phyloP scores from a whole-genome alignment of 2,113 vertebrate species.

The Nanorana parkeri region DNA sequence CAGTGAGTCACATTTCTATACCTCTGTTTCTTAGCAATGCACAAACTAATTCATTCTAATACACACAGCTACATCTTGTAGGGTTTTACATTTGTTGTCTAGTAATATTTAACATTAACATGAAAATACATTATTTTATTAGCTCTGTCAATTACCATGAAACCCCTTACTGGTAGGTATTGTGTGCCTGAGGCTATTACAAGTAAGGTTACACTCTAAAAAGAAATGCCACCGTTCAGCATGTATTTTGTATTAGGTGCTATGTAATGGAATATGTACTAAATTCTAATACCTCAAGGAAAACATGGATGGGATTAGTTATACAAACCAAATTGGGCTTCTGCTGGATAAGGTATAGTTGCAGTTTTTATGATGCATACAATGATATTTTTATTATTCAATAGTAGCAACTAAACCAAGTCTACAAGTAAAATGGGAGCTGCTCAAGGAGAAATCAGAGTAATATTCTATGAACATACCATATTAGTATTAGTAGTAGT shows the following conservation, averaged over 20 bases:
- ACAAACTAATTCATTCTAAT: no score
- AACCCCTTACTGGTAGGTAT: slow-evolving; percentile 44
- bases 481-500: no score
- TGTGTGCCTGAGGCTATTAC: slow-evolving; percentile 35
- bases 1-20: no score
- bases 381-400: not conserved
- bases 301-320: slow-evolving; percentile 16
- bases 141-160: slow-evolving; percentile 42
- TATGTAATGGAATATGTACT: slow-evolving; percentile 29
- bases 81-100: slow-evolving; percentile 13
- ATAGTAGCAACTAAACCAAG: not conserved
- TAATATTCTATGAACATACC: no score
- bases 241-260: slow-evolving; percentile 32
- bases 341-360: slow-evolving; percentile 7
- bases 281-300: slow-evolving; percentile 44
- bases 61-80: slow-evolving; percentile 4
- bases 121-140: not conserved
- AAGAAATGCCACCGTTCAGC: slow-evolving; percentile 36
- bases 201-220: slow-evolving; percentile 45
- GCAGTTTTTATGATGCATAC: not conserved
- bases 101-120: slow-evolving; percentile 19
- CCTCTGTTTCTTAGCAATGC: no score
- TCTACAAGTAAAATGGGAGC: no score
- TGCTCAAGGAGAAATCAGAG: no score
- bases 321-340: slow-evolving; percentile 20